These are phyloP conservation scores for Laticauda colubrina DNA, from an alignment of 2,113 vertebrate species.

Conservation along the genomic window DNA sequence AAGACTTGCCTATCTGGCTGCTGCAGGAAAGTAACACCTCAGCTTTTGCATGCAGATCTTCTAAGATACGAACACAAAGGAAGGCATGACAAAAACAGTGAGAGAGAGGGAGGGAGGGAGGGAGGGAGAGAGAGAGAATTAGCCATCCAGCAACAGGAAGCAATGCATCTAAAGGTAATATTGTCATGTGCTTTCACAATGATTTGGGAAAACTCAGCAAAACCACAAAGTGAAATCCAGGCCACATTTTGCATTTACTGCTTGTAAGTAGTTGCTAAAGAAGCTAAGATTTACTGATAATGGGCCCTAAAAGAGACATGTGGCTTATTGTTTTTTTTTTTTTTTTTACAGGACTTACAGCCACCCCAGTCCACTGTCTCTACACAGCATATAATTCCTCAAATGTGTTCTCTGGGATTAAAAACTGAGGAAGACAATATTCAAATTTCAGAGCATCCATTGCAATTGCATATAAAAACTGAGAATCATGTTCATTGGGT, in stretches of 20 bases:
- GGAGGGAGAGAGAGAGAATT: slow-evolving; percentile 29
- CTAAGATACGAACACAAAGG: slow-evolving; percentile 58
- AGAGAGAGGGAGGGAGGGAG: slow-evolving; percentile 43
- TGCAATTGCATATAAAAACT: background rate
- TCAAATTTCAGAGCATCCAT: background rate
- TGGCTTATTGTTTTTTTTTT: background rate
- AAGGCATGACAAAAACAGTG: slow-evolving; percentile 32
- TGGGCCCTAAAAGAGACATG: background rate
- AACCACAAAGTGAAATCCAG: slow-evolving; percentile 34
- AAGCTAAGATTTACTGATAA: background rate
- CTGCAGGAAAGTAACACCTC: slow-evolving; percentile 48
- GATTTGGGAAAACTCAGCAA: slow-evolving; percentile 41
- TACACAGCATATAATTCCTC: background rate
- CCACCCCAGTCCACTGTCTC: background rate
- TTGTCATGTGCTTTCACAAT: slow-evolving; percentile 3
- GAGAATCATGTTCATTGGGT: background rate
- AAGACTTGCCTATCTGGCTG: slow-evolving; percentile 54
- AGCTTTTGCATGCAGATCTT: slow-evolving; percentile 42
- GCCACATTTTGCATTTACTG: background rate
- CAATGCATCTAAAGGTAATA: slow-evolving; percentile 4
- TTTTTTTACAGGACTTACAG: background rate
- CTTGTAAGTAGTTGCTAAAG: slow-evolving; percentile 19
- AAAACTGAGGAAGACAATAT: background rate
- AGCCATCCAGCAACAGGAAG: slow-evolving; percentile 41
- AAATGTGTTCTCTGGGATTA: background rate